Evolutionary conservation across 2,888 invertebrate genomes (phyloP).

Genomic region (Synanthedon formicaeformis): DNA sequence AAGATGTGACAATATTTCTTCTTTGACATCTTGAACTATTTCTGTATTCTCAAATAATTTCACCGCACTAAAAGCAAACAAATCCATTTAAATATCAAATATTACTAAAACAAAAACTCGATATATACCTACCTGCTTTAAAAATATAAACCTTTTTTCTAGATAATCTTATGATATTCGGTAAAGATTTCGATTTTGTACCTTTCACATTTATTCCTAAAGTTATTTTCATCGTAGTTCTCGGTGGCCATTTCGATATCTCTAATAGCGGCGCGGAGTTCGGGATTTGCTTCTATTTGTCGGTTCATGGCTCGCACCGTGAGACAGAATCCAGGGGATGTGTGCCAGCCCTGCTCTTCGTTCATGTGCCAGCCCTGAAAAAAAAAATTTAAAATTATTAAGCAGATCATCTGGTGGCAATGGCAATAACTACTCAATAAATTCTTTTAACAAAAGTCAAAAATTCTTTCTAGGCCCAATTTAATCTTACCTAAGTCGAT

Average conservation of each 20-base stretch:
- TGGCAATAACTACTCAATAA: no score
- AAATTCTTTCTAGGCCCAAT: no score
- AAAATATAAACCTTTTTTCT: no score
- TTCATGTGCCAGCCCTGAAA: constrained; percentile 63
- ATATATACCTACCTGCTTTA: no score
- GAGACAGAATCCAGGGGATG: constrained; percentile 80
- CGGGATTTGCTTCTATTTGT: constrained; percentile 62
- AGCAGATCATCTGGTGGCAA: no score
- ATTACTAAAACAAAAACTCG: no score
- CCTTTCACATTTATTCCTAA: constrained; percentile 64
- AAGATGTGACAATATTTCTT: constrained; percentile 37
- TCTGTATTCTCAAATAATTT: constrained; percentile 44
- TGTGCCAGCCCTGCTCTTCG: constrained; percentile 53
- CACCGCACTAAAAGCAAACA: constrained; percentile 38
- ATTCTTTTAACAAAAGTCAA: no score
- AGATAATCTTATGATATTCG: no score
- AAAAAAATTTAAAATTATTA: no score
- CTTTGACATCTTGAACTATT: constrained; percentile 42
- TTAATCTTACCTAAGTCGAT: no score
- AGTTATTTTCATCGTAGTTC: constrained; percentile 48
- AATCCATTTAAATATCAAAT: background rate
- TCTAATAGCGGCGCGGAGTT: constrained; percentile 54
- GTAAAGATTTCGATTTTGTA: constrained; percentile 14
- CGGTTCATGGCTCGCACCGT: constrained; percentile 72
- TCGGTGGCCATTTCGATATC: constrained; percentile 64